Evolutionary conservation across 1,140 invertebrate species (phyloP).

Genomic region (Anagrus nilaparvatae): DNA sequence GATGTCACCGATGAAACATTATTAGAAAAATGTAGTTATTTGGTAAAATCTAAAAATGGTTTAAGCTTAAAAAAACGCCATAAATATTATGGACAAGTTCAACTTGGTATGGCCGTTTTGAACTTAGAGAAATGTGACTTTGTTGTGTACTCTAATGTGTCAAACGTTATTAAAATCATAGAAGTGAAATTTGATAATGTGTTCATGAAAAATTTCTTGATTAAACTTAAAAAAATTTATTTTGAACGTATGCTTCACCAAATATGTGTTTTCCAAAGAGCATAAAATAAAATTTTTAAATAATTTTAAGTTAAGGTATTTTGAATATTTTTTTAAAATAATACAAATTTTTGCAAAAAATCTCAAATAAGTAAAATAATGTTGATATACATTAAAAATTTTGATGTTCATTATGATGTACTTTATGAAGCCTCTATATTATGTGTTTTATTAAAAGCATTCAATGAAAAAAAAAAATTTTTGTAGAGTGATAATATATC

Average conservation of each 20-base stretch:
- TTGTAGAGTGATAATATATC: too few relatives aligned
- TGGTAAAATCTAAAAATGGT: constrained; percentile 3
- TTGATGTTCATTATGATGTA: too few relatives aligned
- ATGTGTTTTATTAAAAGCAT: too few relatives aligned
- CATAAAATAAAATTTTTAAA: constrained; percentile 1
- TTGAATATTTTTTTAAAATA: neutral
- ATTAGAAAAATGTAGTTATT: constrained; percentile 11
- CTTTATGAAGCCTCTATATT: too few relatives aligned
- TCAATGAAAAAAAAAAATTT: too few relatives aligned
- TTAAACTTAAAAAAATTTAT: constrained; percentile 9
- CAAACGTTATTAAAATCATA: constrained; percentile 5
- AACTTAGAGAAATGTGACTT: constrained; percentile 15
- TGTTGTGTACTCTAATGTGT: constrained; percentile 11
- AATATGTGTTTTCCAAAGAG: constrained; percentile 9
- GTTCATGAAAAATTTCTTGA: constrained; percentile 7
- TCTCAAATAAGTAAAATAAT: too few relatives aligned
- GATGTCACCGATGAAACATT: constrained; percentile 6
- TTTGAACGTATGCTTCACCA: constrained; percentile 15
- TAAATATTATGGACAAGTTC: constrained; percentile 17
- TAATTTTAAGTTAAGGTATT: neutral
- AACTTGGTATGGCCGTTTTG: constrained; percentile 11
- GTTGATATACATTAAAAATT: too few relatives aligned
- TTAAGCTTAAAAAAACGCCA: constrained; percentile 8
- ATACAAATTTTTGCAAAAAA: neutral
- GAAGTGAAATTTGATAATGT: constrained; percentile 9